phyloP scores from a whole-genome alignment of 2,888 invertebrate species.

The Phaonia tiefii region DNA sequence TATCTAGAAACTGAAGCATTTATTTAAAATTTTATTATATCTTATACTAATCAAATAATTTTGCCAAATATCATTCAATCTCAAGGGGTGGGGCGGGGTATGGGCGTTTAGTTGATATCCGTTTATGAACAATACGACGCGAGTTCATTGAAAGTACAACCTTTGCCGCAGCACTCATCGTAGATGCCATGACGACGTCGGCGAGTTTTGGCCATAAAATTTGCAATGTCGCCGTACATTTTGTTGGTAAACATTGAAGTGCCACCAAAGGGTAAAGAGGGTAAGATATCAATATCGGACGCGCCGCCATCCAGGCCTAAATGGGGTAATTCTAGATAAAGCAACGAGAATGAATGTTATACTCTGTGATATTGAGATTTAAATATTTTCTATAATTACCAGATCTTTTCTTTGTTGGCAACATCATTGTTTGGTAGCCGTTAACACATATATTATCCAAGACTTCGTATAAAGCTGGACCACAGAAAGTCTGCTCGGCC shows the following conservation, averaged over 20 bases:
- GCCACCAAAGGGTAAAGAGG: background rate
- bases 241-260: background rate
- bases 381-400: too few species aligned
- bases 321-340: background rate
- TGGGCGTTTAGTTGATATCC: too few species aligned
- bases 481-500: too few species aligned
- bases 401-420: constrained; percentile 51
- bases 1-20: too few species aligned
- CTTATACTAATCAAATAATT: too few species aligned
- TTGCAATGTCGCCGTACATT: background rate
- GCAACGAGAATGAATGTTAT: too few species aligned
- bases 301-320: background rate
- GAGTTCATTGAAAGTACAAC: background rate
- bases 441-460: constrained; percentile 69
- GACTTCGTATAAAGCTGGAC: constrained; percentile 66
- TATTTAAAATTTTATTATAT: too few species aligned
- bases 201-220: too few species aligned
- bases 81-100: too few species aligned
- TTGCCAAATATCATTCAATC: too few species aligned
- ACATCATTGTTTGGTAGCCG: constrained; percentile 68
- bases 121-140: too few species aligned
- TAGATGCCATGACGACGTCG: too few species aligned
- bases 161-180: constrained; percentile 13
- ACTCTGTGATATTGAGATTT: background rate
- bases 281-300: background rate